Percentiles rank a stretch among this genome's conserved stretches.
Conservation (phyloP, 2,797 vertebrate species). For the Parauchenoglanis punctatus region DNA sequence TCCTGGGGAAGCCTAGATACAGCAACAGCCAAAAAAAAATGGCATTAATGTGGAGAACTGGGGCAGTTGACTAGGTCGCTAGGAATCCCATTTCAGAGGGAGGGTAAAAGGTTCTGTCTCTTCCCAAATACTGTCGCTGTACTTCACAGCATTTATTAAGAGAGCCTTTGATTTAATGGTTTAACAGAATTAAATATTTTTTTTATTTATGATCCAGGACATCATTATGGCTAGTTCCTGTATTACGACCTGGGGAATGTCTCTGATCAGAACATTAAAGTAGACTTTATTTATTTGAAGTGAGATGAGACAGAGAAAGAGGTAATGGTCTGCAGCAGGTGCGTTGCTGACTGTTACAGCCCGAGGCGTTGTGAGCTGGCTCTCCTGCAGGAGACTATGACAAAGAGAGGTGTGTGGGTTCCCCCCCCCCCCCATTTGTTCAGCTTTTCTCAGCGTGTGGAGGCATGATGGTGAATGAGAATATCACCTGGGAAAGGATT, state of each 20-base stretch:
- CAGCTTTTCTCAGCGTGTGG: conserved; percentile 32
- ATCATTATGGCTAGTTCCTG: no score
- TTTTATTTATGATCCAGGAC: not conserved
- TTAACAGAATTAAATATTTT: not conserved
- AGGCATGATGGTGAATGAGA: conserved; percentile 19
- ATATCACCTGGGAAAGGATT: conserved; percentile 23
- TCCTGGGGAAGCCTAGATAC: conserved; percentile 31
- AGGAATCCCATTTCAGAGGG: conserved; percentile 10
- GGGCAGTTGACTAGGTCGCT: conserved; percentile 48
- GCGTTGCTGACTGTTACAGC: conserved; percentile 19
- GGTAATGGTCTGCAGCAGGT: conserved; percentile 17
- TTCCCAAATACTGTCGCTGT: conserved; percentile 18
- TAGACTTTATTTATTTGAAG: not conserved
- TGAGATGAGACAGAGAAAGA: conserved; percentile 1
- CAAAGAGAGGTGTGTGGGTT: conserved; percentile 12
- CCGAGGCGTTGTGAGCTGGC: not conserved
- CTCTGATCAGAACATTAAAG: not conserved
- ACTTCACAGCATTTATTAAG: not conserved
- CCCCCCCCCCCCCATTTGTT: not conserved
- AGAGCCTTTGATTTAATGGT: not conserved
- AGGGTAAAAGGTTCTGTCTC: not conserved
- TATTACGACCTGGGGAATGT: not conserved
- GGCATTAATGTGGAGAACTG: conserved; percentile 45
- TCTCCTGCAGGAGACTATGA: not conserved
- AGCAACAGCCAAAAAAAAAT: not conserved